phyloP scores from a whole-genome alignment of 2,888 invertebrate species.

The Papilio demoleus region DNA sequence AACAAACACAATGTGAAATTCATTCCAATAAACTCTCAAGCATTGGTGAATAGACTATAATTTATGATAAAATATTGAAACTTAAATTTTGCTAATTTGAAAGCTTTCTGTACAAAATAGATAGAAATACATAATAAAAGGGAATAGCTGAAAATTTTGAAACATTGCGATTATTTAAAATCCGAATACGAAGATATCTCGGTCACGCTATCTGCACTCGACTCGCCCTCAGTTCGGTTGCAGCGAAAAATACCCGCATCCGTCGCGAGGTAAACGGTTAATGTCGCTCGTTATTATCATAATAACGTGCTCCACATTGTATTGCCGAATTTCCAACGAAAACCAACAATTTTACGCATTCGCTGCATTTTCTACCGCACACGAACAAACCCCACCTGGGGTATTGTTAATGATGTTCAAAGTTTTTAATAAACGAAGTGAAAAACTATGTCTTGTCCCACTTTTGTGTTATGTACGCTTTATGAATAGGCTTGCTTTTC shows the following conservation, averaged over 20 bases:
- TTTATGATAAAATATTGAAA: constrained; percentile 23
- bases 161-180: constrained; percentile 37
- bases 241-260: constrained; percentile 73
- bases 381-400: constrained; percentile 34
- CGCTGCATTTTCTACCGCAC: constrained; percentile 43
- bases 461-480: constrained; percentile 38
- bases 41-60: not conserved
- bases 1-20: not conserved
- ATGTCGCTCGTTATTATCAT: constrained; percentile 75
- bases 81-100: constrained; percentile 15
- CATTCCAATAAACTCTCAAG: constrained; percentile 16
- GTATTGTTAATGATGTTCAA: constrained; percentile 41
- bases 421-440: constrained; percentile 42
- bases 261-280: constrained; percentile 70
- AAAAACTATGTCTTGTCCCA: constrained; percentile 43
- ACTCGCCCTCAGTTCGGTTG: constrained; percentile 59
- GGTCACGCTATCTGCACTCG: constrained; percentile 51
- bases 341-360: constrained; percentile 61
- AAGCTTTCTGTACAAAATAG: constrained; percentile 22
- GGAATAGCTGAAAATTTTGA: constrained; percentile 24
- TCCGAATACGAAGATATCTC: constrained; percentile 50
- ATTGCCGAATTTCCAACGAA: constrained; percentile 29
- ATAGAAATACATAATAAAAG: constrained; percentile 22
- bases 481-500: constrained; percentile 37
- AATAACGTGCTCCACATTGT: constrained; percentile 67